Evolutionary conservation across 2,888 invertebrate species (phyloP).

Genomic region (Nemapogon koenigi): DNA sequence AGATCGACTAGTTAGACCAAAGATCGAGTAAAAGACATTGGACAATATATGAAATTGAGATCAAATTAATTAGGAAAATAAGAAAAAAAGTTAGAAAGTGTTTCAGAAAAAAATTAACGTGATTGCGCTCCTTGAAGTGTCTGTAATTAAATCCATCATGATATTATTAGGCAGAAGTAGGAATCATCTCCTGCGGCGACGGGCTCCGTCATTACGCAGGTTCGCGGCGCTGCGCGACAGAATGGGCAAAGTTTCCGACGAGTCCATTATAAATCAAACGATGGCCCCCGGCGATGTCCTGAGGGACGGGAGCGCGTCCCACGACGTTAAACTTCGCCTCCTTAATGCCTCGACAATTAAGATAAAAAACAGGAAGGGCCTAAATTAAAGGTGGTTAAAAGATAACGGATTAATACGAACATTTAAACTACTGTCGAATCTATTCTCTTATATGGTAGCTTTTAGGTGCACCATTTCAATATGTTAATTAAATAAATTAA

Average conservation of each 20-base stretch:
- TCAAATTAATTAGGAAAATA: not conserved
- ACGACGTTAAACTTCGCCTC: constrained; percentile 56
- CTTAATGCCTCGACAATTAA: constrained; percentile 63
- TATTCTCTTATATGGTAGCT: no score
- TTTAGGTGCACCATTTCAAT: no score
- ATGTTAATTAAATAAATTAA: no score
- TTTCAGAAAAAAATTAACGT: not conserved
- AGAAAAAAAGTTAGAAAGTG: not conserved
- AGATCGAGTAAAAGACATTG: no score
- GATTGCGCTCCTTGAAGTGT: constrained; percentile 43
- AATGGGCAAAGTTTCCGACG: constrained; percentile 63
- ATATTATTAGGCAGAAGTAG: constrained; percentile 64
- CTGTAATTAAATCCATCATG: constrained; percentile 63
- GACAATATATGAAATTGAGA: no score
- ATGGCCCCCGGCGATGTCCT: constrained; percentile 61
- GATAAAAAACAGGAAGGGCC: constrained; percentile 62
- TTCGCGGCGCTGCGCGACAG: constrained; percentile 47
- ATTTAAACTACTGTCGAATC: constrained; percentile 12
- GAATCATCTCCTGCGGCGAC: constrained; percentile 62
- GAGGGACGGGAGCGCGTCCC: constrained; percentile 56
- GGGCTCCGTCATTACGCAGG: constrained; percentile 61
- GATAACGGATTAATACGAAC: constrained; percentile 60
- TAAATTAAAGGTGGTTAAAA: constrained; percentile 62
- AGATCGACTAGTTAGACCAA: no score
- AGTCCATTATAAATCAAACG: constrained; percentile 66